Percentiles rank a stretch among this genome's conserved stretches.
Conservation (phyloP, 1,140 invertebrate genomes). For the Eufriesea mexicana region DNA sequence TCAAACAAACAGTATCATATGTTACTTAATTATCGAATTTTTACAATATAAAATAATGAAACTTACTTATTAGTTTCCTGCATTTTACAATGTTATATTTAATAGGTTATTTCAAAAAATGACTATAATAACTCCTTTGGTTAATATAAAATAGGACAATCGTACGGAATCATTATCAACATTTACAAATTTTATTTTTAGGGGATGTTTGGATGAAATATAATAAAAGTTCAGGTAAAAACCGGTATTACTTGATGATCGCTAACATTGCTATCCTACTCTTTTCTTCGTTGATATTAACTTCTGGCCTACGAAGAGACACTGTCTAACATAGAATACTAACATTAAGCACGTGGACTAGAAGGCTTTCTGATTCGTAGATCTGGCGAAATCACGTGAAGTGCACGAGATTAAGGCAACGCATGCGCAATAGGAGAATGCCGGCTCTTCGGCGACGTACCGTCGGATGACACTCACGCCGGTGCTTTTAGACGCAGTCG, state of each 20-base stretch:
- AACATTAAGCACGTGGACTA: conserved; percentile 50
- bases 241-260: not conserved
- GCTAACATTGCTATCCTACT: not conserved
- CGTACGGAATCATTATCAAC: not conserved
- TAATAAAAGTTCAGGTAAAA: conserved; percentile 30
- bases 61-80: not conserved
- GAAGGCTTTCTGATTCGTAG: conserved; percentile 41
- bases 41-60: not conserved
- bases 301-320: conserved; percentile 21
- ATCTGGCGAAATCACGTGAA: conserved; percentile 61
- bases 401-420: conserved; percentile 32
- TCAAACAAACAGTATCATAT: not conserved
- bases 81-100: not conserved
- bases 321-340: conserved; percentile 16
- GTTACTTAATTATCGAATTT: not conserved
- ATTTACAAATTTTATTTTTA: not conserved
- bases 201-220: too few species aligned
- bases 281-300: conserved; percentile 10
- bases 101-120: not conserved
- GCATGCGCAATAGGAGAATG: conserved; percentile 27
- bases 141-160: not conserved
- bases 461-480: conserved; percentile 33
- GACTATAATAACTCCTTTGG: not conserved
- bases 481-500: conserved; percentile 40
- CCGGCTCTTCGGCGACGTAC: conserved; percentile 24